Percentiles rank a stretch among this genome's conserved stretches.
phyloP scores from a whole-genome alignment of 2,888 invertebrate species.

The Caenorhabditis drosophilae region DNA sequence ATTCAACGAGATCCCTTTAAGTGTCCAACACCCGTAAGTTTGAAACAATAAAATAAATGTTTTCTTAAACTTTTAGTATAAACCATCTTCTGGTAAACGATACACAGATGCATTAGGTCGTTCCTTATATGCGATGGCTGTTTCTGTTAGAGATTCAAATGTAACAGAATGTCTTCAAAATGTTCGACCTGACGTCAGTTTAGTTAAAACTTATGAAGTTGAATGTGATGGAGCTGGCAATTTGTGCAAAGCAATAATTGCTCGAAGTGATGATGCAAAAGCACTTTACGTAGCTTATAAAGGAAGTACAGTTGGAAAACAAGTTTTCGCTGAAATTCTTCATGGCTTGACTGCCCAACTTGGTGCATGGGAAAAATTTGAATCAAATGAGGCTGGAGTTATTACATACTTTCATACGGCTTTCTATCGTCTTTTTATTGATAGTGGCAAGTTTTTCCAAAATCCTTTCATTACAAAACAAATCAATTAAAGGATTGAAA shows the following conservation, averaged over 20 bases:
- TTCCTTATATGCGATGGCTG: slow-evolving; percentile 61
- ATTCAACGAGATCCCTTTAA: slow-evolving; percentile 66
- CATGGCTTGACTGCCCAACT: slow-evolving; percentile 66
- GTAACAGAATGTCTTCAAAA: slow-evolving; percentile 61
- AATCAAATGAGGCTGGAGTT: slow-evolving; percentile 59
- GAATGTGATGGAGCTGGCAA: slow-evolving; percentile 62
- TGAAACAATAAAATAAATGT: background rate
- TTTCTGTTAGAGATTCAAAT: slow-evolving; percentile 58
- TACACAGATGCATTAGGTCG: slow-evolving; percentile 67
- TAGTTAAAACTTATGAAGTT: slow-evolving; percentile 59
- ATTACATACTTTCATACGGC: slow-evolving; percentile 68
- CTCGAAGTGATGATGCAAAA: slow-evolving; percentile 62
- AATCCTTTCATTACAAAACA: too few relatives aligned
- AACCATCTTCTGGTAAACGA: slow-evolving; percentile 56
- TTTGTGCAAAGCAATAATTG: slow-evolving; percentile 61
- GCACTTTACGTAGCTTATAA: slow-evolving; percentile 66
- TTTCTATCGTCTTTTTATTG: slow-evolving; percentile 60
- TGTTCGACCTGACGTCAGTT: slow-evolving; percentile 61
- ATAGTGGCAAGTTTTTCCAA: too few relatives aligned
- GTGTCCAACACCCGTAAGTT: slow-evolving; percentile 58
- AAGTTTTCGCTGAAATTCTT: slow-evolving; percentile 63
- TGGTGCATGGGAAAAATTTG: slow-evolving; percentile 69
- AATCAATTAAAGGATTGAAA: slow-evolving; percentile 64
- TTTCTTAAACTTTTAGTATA: slow-evolving; percentile 21
- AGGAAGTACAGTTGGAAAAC: slow-evolving; percentile 63